Evolutionary conservation across 2,888 invertebrate genomes (phyloP), one percentile per base, ranked within the genome.

Genomic region (Trachelus troglodyta): DNA sequence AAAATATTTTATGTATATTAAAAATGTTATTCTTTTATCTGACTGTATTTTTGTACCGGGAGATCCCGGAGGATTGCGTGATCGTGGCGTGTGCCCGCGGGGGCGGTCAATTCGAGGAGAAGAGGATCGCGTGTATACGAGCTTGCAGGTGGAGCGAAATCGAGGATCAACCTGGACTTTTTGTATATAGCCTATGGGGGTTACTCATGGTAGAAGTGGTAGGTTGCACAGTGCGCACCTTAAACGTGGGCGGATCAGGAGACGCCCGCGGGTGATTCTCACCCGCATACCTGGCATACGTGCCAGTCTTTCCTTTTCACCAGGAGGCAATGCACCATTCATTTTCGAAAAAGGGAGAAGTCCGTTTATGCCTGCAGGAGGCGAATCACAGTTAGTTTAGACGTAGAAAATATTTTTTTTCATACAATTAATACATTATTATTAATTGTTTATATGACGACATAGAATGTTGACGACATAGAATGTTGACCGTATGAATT

Each of bases 31-130:
- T 40, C 15, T 15, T 56, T 9, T 23, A 23, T 23, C 56, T 9
- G 56, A 15, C 56, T 56, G 23, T 56, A 56, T 56, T 23, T 6
- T 56, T 15, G 56, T 56, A 56, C 56, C 56, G 12, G 33, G 30
- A 71, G 73, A 73, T 75, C 34, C 73, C n/a, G 15, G 78, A 34
- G 74, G 83, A 76, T 90, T 83, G 90, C 90, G 90, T 89, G 90
- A 90, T 86, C 84, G 81, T 79, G 88, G 89, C 90, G 89, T 90
- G 90, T 88, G 90, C 90, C 90, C 90, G 90, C 90, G 90, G 90
- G 90, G 90, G 89, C 84, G 90, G 86, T 85, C 84, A 83, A 83
- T 23, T 69, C 71, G 69, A 31, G 34, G 56, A 56, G 56, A 56
- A 77, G 80, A 79, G 82, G 83, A 86, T 87, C 85, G 84, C 85